A percentile compares a stretch with the other conserved stretches of the same genome.
phyloP scores from a whole-genome alignment of 2,888 invertebrate species.

The Sipha maydis region DNA sequence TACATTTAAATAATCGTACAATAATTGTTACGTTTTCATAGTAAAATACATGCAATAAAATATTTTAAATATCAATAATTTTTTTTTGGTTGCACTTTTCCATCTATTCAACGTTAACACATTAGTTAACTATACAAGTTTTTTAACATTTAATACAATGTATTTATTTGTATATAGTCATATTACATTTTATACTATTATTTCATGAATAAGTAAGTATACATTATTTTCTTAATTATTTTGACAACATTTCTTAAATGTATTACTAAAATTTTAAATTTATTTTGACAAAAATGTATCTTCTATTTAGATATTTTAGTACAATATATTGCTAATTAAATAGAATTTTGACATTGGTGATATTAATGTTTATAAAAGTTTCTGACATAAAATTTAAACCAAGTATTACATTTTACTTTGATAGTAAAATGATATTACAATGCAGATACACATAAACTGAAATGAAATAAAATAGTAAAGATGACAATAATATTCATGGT shows the following conservation, averaged over 20 bases:
- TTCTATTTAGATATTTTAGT: not conserved
- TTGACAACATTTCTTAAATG: not conserved
- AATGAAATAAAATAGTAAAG: conserved; percentile 3
- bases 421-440: not conserved
- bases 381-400: not conserved
- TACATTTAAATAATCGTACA: no score
- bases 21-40: no score
- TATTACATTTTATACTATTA: not conserved
- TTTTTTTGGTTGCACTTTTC: not conserved
- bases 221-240: not conserved
- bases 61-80: not conserved
- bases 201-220: not conserved
- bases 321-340: not conserved
- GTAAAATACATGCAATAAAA: no score
- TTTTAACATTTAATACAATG: not conserved
- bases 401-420: conserved; percentile 15
- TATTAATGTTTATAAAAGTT: not conserved
- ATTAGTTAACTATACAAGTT: not conserved
- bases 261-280: not conserved
- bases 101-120: not conserved
- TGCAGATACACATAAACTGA: not conserved
- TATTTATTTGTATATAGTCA: no score
- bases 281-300: not conserved
- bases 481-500: not conserved
- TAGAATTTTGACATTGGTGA: not conserved